phyloP scores from a whole-genome alignment of 2,113 vertebrate genomes.

The Trachemys scripta region DNA sequence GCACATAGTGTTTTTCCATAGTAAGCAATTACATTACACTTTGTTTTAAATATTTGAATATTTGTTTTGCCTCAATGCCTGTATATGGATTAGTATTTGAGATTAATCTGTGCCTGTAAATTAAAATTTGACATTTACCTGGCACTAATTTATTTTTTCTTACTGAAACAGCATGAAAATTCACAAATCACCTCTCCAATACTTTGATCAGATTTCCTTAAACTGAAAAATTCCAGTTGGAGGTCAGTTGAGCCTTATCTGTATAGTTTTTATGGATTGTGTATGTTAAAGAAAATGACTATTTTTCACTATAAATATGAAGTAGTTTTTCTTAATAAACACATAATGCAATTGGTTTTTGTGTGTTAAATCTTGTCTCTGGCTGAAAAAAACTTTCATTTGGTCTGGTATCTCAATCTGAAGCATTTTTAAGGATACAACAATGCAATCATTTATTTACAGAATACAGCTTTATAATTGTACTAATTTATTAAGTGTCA shows the following conservation, averaged over 20 bases:
- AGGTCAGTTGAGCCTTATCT: neutral
- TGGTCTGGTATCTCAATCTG: neutral
- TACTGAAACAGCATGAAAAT: neutral
- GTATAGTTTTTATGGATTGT: neutral
- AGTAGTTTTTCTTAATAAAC: neutral
- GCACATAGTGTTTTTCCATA: neutral
- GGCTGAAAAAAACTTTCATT: neutral
- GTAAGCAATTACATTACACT: neutral
- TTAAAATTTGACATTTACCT: neutral
- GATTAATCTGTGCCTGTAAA: neutral
- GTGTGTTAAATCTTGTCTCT: neutral
- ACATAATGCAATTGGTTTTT: neutral
- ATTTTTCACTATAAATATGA: neutral
- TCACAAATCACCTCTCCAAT: neutral
- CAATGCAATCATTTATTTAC: neutral
- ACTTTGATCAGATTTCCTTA: neutral
- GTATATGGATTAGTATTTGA: neutral
- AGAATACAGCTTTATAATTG: neutral
- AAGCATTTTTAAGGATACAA: neutral
- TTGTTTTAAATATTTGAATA: neutral
- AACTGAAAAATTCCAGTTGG: neutral
- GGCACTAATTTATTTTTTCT: neutral
- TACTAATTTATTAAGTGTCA: neutral
- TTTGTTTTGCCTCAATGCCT: neutral
- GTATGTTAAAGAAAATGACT: neutral